These are phyloP conservation scores for Sorex fumeus DNA, from an alignment of 2,113 vertebrate genomes.

Conservation along the genomic window DNA sequence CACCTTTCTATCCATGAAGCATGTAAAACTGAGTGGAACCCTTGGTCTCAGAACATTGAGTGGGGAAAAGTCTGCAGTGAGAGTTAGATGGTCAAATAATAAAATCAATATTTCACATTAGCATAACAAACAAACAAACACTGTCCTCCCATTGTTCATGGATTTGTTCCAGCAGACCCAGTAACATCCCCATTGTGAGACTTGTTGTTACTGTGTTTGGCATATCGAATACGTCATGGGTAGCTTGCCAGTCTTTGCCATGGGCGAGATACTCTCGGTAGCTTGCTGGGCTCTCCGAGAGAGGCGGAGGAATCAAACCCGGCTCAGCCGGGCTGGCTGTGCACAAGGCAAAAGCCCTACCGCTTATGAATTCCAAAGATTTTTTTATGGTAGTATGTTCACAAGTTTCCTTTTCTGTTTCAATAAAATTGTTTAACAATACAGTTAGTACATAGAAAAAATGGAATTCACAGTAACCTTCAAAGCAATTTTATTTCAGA, in stretches of 20 bases:
- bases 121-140: too few relatives aligned
- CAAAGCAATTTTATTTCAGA: not conserved
- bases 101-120: not conserved
- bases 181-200: too few relatives aligned
- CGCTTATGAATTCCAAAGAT: not conserved
- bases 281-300: too few relatives aligned
- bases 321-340: too few relatives aligned
- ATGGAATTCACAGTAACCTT: not conserved
- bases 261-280: too few relatives aligned
- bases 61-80: accelerated
- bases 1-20: accelerated
- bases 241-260: too few relatives aligned
- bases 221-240: too few relatives aligned
- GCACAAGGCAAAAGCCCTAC: too few relatives aligned
- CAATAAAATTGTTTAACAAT: not conserved
- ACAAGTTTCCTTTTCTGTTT: not conserved
- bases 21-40: not conserved
- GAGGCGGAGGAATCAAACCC: too few relatives aligned
- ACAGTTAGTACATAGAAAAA: not conserved
- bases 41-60: not conserved
- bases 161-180: too few relatives aligned
- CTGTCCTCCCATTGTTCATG: too few relatives aligned
- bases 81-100: not conserved
- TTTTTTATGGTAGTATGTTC: not conserved
- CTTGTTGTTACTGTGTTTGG: too few relatives aligned